Percentiles rank a stretch among this genome's conserved stretches.
These are phyloP conservation scores for Nycticryphes semicollaris DNA, from an alignment of 2,113 vertebrate genomes.

Conservation along the genomic window DNA sequence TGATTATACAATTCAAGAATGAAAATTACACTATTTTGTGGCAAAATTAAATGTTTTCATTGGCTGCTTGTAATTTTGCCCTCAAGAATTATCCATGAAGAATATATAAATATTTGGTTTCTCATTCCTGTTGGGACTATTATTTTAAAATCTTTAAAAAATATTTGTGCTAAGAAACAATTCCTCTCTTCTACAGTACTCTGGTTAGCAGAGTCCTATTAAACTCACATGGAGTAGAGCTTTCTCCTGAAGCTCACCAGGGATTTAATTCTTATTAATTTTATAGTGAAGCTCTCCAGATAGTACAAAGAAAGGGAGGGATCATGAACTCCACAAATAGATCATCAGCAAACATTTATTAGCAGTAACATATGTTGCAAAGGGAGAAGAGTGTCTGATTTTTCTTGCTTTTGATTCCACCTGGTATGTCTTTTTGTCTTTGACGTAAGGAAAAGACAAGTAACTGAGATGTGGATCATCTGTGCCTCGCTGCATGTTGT, in stretches of 20 bases:
- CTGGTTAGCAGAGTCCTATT: neutral
- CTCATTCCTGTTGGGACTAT: neutral
- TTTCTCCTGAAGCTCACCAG: constrained; percentile 39
- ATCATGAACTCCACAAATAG: neutral
- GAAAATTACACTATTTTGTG: neutral
- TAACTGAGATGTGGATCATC: neutral
- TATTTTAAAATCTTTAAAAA: constrained; percentile 10
- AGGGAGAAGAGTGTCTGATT: neutral
- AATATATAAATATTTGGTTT: constrained; percentile 18
- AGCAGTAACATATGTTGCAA: neutral
- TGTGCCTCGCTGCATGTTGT: neutral
- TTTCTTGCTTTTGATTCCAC: neutral
- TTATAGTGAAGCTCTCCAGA: neutral
- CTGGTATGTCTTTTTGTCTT: neutral
- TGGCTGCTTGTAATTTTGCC: constrained; percentile 5
- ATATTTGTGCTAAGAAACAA: neutral
- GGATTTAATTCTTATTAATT: constrained; percentile 55
- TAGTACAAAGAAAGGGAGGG: constrained; percentile 11
- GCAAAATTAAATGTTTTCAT: constrained; percentile 45
- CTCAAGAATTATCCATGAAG: constrained; percentile 8
- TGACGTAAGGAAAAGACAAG: neutral
- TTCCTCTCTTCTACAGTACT: neutral
- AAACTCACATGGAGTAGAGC: neutral
- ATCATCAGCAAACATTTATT: constrained; percentile 21
- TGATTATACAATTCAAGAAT: constrained; percentile 23